phyloP scores from a whole-genome alignment of 2,113 vertebrate genomes.

The Phalacrocorax aristotelis region DNA sequence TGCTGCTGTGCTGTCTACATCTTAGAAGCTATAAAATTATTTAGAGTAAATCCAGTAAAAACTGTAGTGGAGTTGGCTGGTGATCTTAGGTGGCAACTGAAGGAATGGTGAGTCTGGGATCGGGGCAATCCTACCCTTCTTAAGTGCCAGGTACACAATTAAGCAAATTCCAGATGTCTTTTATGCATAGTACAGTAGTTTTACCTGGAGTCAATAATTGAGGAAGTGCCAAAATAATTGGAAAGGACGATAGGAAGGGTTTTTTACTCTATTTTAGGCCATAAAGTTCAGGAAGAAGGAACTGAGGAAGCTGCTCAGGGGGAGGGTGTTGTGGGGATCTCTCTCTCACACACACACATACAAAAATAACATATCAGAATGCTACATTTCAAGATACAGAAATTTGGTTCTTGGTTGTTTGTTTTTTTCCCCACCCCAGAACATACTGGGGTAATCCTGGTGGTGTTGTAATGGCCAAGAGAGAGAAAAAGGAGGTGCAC shows the following conservation, averaged over 20 bases:
- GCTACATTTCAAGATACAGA: background rate
- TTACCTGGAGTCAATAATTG: background rate
- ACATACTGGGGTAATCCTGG: background rate
- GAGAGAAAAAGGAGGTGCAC: background rate
- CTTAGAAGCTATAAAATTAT: background rate
- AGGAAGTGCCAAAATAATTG: slow-evolving; percentile 31
- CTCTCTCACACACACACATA: background rate
- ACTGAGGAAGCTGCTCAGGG: slow-evolving; percentile 5
- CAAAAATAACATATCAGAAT: background rate
- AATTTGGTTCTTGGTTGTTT: background rate
- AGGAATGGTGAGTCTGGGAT: background rate
- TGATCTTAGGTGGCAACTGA: background rate
- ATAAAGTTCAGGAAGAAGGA: background rate
- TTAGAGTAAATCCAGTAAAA: background rate
- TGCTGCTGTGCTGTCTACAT: background rate
- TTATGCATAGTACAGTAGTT: background rate
- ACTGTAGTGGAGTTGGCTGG: background rate
- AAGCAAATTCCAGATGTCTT: background rate
- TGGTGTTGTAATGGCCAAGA: background rate
- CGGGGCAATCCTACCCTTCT: rapidly evolving
- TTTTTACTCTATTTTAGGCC: slow-evolving; percentile 9
- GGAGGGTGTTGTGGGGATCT: background rate
- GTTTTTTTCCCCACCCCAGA: background rate
- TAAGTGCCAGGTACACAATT: background rate
- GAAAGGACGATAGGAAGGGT: background rate